Evolutionary conservation across 2,888 invertebrate genomes (phyloP), one percentile per base, ranked within the genome.

Genomic region (Metopia argyrocephala): DNA sequence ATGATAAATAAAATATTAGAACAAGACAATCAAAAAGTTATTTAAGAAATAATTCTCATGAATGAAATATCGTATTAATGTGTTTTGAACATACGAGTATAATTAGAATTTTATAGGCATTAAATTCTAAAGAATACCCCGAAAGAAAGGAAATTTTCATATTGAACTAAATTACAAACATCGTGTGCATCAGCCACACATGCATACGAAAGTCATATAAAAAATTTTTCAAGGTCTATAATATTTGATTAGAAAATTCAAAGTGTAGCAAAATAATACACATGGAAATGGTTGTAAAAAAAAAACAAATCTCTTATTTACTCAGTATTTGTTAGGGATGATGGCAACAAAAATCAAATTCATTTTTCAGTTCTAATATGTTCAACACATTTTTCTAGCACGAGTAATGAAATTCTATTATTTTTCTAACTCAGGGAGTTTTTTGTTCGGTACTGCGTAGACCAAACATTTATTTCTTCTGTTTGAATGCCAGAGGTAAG

Each of bases 201-300:
- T 21, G 18, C 21, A 31, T 31, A 28, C 15, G 27, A 31, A 31
- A 50, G 18, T 18, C 23, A 46, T 12, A 6, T 25, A 64, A 54
- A 54, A 18, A 59, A 75, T 81, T 74, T 74, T 81, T 81, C 81
- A 81, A 78, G 81, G 74, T 81, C 74, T 57, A 75, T 78, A 75
- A 70, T 20, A 64, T 76, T 70, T 62, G 57, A 71, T 73, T 64
- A 25, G 50, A 56, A 50, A 71, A 54, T n/a, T n/a, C n/a, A n/a
- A n/a, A 46, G 46, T 25, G 18, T 48, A 45, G 7, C 5, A 23
- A 15, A 65, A 9, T 6, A 21, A 20, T 9, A 28, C 18, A 12
- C 7, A 31, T 7, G 38, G 15, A 38, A 38, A 38, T 38, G 38
- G 9, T 38, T 38, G 12, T 12, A 9, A 38, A 9, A 15, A 15